Evolutionary conservation across 2,888 invertebrate species (phyloP), one percentile per base, ranked within the genome.

Genomic region (Tenthredo distinguenda): DNA sequence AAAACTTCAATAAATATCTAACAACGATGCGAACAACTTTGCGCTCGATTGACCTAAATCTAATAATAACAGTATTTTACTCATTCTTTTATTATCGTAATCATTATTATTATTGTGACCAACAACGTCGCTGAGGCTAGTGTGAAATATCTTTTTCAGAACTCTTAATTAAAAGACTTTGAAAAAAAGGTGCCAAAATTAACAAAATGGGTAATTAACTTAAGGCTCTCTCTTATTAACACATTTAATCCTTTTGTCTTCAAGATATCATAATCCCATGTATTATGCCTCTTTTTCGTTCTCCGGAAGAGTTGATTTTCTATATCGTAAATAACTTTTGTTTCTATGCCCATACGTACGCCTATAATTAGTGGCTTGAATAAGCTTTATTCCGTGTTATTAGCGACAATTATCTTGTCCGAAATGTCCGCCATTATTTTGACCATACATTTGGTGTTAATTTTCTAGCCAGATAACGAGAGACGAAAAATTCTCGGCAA

Each of bases 111-210:
- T 50, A 50, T 55, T 7, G n/a, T n/a, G 5, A 26, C 21, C 26
- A 62, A 62, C 26, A 26, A 62, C 26, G 21, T 21, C 62, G 62
- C 26, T 55, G 55, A 55, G n/a, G 62, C 7, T 26, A 62, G 26
- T 62, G 21, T 62, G 21, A 26, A 62, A 21, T 26, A 4, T 26
- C 10, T 26, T 26, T 62, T 26, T 62, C 62, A 12, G 1, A 26
- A 6, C 9, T 62, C 5, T 12, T 62, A 62, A 62, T 62, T 62
- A 62, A 26, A 62, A 62, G 62, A 34, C 34, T 34, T 31, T 5
- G 21, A 10, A 9, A 77, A 55, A 77, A 31, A 77, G 77, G 77
- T 77, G 77, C 50, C 5, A 77, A 4, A 77, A 77, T 77, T 77
- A 55, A 40, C 55, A 77, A 50, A 77, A 77, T 55, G 55, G n/a